Base-by-base conservation (phyloP, 2,797 vertebrate genomes). In the Manis crassicaudata region DNA sequence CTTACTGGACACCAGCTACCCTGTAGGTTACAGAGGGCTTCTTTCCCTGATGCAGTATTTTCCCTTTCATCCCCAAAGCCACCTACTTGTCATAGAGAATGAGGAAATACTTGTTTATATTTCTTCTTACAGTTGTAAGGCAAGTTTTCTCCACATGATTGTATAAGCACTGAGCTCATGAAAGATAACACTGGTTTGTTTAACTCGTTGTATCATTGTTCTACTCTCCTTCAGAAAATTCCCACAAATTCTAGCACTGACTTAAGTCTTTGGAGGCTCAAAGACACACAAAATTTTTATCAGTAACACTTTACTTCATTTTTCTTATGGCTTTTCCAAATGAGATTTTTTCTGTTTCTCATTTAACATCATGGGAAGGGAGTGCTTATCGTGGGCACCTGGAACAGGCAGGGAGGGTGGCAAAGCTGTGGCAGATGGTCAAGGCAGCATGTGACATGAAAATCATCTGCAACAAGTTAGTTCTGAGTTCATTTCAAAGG, bases 191-290 rank as follows among this genome's bases (percentile, higher is more conserved):
- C 14, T 56, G 32, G 9, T 85, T 84, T 96, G 56, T 50, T 88
- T 58, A 73, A 86, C 60, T 63, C 73, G 84, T 27, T 58, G 18
- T 32, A 40, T 81, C 72, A 12, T 16, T 52, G 12, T 54, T 90
- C 77, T 40, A 54, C 54, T 80, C 90, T 80, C n/a, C 20, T 63
- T 65, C 25, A 23, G 77, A 94, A 87, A 86, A 76, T 40, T 54
- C 13, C 29, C 58, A 17, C 20, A 23, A 46, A 67, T 67, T 62
- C 43, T 46, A 63, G 11, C 23, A 79, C 1, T 32, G 52, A 12
- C 18, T 67, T 20, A 6, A 62, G 25, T 46, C 58, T 13, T 84
- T 16, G 8, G 2, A 62, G 25, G 3, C 29, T 90, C 58, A 90
- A 80, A 67, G 32, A 37, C 1, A 82, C 76, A 27, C 23, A 35